Evolutionary conservation across 2,888 invertebrate species (phyloP).

Genomic region (Tanaodytes sp.): DNA sequence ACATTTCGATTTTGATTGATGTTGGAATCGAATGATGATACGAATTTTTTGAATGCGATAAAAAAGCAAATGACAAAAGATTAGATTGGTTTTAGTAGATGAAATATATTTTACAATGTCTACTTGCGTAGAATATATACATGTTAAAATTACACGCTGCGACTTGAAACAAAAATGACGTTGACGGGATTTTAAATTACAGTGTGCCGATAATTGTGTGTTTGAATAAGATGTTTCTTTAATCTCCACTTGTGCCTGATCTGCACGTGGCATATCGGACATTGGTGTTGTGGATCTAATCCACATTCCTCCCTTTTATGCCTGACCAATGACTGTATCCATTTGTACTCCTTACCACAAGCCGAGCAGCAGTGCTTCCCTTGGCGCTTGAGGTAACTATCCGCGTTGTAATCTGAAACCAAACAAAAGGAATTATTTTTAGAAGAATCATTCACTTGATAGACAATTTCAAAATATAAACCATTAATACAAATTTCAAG

Average conservation of each 20-base stretch:
- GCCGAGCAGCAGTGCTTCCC: constrained; percentile 75
- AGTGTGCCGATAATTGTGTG: constrained; percentile 58
- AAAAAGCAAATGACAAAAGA: too few relatives aligned
- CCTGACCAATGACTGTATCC: constrained; percentile 82
- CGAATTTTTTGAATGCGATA: too few relatives aligned
- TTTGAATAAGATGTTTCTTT: constrained; percentile 68
- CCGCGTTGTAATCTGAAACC: constrained; percentile 43
- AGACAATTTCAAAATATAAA: too few relatives aligned
- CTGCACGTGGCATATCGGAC: constrained; percentile 69
- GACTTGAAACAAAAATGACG: not conserved
- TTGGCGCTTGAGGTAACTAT: too few relatives aligned
- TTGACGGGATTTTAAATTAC: constrained; percentile 13
- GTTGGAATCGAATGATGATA: too few relatives aligned
- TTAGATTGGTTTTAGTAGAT: too few relatives aligned
- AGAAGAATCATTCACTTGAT: too few relatives aligned
- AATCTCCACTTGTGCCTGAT: constrained; percentile 72
- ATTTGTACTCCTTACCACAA: constrained; percentile 83
- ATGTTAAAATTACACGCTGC: not conserved
- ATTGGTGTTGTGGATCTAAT: constrained; percentile 71
- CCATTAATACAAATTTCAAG: too few relatives aligned
- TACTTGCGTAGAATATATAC: not conserved
- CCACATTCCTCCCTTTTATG: constrained; percentile 76
- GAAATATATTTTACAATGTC: constrained; percentile 20
- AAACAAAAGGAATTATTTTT: constrained; percentile 17
- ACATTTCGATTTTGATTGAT: too few relatives aligned